Base-by-base conservation (phyloP, 2,888 invertebrate species). In the Phymatocera aterrima region DNA sequence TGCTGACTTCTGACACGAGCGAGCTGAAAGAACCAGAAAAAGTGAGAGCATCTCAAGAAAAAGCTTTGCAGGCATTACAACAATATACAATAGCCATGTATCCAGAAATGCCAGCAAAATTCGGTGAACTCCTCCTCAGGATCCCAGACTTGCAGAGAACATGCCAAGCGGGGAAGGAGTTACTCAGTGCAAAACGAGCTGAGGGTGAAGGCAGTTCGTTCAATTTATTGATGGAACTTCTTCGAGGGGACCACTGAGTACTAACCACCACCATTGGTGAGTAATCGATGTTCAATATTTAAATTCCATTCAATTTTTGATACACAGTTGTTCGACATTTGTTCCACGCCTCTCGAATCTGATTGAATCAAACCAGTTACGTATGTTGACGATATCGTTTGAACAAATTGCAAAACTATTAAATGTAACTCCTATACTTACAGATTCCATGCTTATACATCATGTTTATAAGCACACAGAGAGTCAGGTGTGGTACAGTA, bases 91-190 rank as follows among this genome's bases (percentile, higher is more conserved):
- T 96, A 83, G 94, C 95, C 31, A 97, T 97, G 91, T 98, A 98
- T 91, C 97, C 97, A 15, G 96, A 97, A 83, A 95, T 96, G 91
- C 97, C 98, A 75, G 96, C 97, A 84, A 98, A 99, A 92, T 98
- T 98, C 90, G 98, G 98, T 57, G 98, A 98, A 91, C 92, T 99
- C 78, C 92, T 99, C 82, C 92, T 98, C 81, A 94, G 98, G 85
- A 97, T 99, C 91, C 98, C 98, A 15, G 98, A 99, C 91, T 92
- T 99, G 86, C 97, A 98, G 91, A 93, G 98, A 88, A 97, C 98
- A 84, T 98, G 98, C 91, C 97, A 97, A 93, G 95, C 97, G 83
- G 97, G 97, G 85, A 98, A 98, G 91, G 98, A 98, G 91, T 96
- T 98, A 95, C 92, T 98, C 85, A 95, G 95, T 79, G 94, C 94